Percentiles rank a stretch among this genome's conserved stretches.
Evolutionary conservation across 2,888 invertebrate species (phyloP).

Genomic region (Dorcus parallelipipedus): DNA sequence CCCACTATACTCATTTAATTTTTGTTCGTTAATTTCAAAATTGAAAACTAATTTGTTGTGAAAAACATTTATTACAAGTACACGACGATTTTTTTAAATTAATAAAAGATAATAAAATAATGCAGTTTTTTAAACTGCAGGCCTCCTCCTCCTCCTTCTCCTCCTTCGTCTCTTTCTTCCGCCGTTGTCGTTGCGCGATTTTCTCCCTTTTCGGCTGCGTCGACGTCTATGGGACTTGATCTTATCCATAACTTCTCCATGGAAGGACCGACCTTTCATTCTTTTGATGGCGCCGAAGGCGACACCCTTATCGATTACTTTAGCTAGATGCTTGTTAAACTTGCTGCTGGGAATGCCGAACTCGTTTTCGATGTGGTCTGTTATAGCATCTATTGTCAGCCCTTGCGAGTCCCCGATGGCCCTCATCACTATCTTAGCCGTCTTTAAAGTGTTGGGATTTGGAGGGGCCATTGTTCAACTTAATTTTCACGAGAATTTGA

Average conservation of each 20-base stretch:
- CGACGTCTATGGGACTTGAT: no score
- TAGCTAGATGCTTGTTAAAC: constrained; percentile 22
- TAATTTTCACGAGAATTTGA: no score
- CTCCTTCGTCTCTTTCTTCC: neutral
- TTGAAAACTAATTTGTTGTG: constrained; percentile 29
- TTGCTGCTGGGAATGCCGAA: constrained; percentile 25
- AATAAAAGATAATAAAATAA: no score
- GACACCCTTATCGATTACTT: constrained; percentile 27
- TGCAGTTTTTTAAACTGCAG: no score
- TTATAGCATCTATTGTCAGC: constrained; percentile 26
- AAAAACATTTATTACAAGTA: no score
- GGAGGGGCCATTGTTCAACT: neutral
- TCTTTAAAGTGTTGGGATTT: neutral
- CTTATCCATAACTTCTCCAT: neutral
- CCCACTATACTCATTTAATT: no score
- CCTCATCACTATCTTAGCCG: constrained; percentile 25
- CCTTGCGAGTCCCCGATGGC: constrained; percentile 26
- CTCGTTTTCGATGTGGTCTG: constrained; percentile 26
- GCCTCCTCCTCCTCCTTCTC: neutral
- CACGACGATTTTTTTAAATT: no score
- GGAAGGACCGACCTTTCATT: constrained; percentile 19
- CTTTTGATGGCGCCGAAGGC: constrained; percentile 29
- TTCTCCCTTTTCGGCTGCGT: neutral
- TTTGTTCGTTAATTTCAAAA: no score
- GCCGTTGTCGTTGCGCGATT: neutral